phyloP scores from a whole-genome alignment of 2,797 vertebrate species.

The Xerus rutilus region DNA sequence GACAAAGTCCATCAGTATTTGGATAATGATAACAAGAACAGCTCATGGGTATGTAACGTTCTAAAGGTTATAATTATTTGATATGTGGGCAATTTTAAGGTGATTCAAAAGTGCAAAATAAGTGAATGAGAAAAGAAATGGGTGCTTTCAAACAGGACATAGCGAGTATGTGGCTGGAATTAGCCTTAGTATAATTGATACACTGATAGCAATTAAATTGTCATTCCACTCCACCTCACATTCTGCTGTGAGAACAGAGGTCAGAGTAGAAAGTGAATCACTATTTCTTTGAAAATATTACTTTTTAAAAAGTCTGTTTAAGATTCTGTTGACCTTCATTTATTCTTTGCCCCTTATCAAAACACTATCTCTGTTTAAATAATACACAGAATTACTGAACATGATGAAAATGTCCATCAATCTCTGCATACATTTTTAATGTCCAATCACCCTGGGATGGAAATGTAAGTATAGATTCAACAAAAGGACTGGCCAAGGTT shows the following conservation, averaged over 20 bases:
- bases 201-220: not conserved
- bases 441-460: not conserved
- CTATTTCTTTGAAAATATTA: conserved; percentile 12
- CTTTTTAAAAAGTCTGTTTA: conserved; percentile 28
- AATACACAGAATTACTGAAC: not conserved
- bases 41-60: not conserved
- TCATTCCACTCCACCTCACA: not conserved
- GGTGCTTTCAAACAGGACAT: not conserved
- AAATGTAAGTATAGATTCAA: conserved; percentile 2
- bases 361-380: not conserved
- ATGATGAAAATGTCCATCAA: not conserved
- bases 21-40: not conserved
- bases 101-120: not conserved
- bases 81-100: not conserved
- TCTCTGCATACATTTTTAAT: not conserved
- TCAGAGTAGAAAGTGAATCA: conserved; percentile 27
- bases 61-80: not conserved
- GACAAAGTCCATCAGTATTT: not conserved
- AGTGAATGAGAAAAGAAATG: not conserved
- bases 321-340: not conserved
- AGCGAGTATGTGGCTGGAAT: not conserved
- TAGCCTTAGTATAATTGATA: not conserved
- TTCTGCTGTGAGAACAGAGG: not conserved
- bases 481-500: not conserved
- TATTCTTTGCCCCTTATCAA: not conserved